These are phyloP conservation scores for Lasioglossum vierecki DNA, from an alignment of 2,888 invertebrate genomes.

Conservation along the genomic window DNA sequence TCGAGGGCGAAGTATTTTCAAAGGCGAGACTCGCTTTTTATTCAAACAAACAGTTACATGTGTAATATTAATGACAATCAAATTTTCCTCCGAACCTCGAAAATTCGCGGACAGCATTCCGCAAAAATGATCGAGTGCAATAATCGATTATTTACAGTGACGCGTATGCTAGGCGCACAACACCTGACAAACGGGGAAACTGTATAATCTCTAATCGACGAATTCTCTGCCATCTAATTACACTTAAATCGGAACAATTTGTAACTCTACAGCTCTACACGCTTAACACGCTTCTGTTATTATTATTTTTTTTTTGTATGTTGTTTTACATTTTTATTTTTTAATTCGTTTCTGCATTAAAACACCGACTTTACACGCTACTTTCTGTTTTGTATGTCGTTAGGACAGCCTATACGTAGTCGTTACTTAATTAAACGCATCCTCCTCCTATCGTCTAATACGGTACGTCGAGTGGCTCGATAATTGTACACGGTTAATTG, in stretches of 20 bases:
- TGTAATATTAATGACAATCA: neutral
- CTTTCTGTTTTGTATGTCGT: conserved; percentile 70
- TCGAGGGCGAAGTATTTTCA: too few species aligned
- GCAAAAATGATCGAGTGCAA: neutral
- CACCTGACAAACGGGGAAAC: neutral
- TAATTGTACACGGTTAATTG: conserved; percentile 34
- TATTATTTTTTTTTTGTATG: neutral
- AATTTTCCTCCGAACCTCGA: neutral
- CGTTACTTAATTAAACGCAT: conserved; percentile 46
- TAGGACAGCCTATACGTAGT: conserved; percentile 70
- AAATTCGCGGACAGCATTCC: conserved; percentile 10
- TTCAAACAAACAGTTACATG: too few species aligned
- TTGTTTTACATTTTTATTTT: neutral
- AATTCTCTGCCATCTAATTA: conserved; percentile 21
- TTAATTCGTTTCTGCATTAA: conserved; percentile 27
- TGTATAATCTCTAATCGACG: conserved; percentile 18
- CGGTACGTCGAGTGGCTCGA: conserved; percentile 49
- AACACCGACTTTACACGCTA: conserved; percentile 75
- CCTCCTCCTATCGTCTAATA: conserved; percentile 21
- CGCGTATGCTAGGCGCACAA: neutral
- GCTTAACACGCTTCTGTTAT: conserved; percentile 10
- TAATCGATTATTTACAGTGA: conserved; percentile 19
- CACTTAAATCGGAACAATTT: conserved; percentile 36
- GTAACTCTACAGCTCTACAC: conserved; percentile 36
- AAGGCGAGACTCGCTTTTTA: too few species aligned